A percentile compares a stretch with the other conserved stretches of the same genome.
Evolutionary conservation across 2,888 invertebrate species (phyloP).

Genomic region (Campopleginae sp.): DNA sequence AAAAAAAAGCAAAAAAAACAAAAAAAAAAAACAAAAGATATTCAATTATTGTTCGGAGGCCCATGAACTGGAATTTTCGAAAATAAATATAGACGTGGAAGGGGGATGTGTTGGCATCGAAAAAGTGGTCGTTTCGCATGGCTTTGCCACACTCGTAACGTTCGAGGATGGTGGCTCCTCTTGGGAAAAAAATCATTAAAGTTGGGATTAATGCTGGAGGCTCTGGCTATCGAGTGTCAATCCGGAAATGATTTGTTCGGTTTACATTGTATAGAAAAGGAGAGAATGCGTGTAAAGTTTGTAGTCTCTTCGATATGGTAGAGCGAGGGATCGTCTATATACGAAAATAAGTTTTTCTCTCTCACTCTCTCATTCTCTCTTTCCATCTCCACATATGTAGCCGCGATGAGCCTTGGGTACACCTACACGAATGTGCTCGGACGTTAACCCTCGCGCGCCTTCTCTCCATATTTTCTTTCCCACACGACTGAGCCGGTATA

Average conservation of each 20-base stretch:
- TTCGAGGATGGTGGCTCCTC: not conserved
- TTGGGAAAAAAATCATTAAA: not conserved
- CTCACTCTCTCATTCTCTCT: slow-evolving; percentile 12
- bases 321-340: slow-evolving; percentile 29
- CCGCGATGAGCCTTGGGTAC: slow-evolving; percentile 58
- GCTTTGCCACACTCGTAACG: not conserved
- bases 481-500: slow-evolving; percentile 44
- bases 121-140: not conserved
- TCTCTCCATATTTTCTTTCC: slow-evolving; percentile 62
- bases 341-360: slow-evolving; percentile 46
- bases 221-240: not conserved
- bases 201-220: slow-evolving; percentile 1
- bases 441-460: slow-evolving; percentile 60
- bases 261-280: not conserved
- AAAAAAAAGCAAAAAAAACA: not conserved
- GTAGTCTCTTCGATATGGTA: slow-evolving; percentile 43
- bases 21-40: not conserved
- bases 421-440: slow-evolving; percentile 59
- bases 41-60: not conserved
- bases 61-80: not conserved
- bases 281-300: not conserved
- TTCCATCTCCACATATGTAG: slow-evolving; percentile 30
- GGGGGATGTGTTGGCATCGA: not conserved
- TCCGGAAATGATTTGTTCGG: slow-evolving; percentile 6
- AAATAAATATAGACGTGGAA: not conserved